phyloP scores from a whole-genome alignment of 2,888 invertebrate species.

The Mimumesa dahlbomi region DNA sequence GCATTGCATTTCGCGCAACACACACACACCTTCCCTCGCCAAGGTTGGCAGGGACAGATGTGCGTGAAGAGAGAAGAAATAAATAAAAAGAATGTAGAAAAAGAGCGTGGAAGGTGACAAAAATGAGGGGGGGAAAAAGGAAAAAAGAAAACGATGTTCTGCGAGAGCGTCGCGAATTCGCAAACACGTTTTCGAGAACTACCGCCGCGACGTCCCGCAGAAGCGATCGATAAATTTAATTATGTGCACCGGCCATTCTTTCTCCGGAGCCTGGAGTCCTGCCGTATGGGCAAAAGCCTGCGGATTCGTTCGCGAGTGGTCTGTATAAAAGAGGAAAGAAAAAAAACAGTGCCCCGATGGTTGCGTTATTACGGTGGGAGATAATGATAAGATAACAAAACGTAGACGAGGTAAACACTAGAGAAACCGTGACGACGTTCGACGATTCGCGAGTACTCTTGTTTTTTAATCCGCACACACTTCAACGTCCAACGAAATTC shows the following conservation, averaged over 20 bases:
- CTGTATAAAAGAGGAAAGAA: too few relatives aligned
- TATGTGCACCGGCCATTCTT: constrained; percentile 31
- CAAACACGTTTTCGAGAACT: constrained; percentile 24
- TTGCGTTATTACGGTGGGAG: constrained; percentile 8
- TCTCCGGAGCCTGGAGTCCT: constrained; percentile 2
- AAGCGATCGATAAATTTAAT: constrained; percentile 60
- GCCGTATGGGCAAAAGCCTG: not conserved
- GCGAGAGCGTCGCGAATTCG: constrained; percentile 35
- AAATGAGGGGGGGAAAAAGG: constrained; percentile 13
- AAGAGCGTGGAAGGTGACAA: too few relatives aligned
- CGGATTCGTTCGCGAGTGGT: not conserved
- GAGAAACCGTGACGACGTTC: not conserved
- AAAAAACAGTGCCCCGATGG: constrained; percentile 5
- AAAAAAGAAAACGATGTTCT: not conserved
- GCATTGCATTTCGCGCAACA: not conserved
- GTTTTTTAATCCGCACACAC: not conserved
- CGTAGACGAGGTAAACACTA: constrained; percentile 14
- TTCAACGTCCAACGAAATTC: too few relatives aligned
- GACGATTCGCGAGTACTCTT: not conserved
- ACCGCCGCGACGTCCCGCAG: not conserved
- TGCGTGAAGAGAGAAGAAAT: too few relatives aligned
- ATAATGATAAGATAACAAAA: constrained; percentile 55
- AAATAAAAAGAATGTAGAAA: too few relatives aligned
- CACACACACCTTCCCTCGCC: not conserved
- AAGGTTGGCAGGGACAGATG: constrained; percentile 25